These are phyloP conservation scores for Lapara coniferarum DNA, from an alignment of 2,888 invertebrate species.

Conservation along the genomic window DNA sequence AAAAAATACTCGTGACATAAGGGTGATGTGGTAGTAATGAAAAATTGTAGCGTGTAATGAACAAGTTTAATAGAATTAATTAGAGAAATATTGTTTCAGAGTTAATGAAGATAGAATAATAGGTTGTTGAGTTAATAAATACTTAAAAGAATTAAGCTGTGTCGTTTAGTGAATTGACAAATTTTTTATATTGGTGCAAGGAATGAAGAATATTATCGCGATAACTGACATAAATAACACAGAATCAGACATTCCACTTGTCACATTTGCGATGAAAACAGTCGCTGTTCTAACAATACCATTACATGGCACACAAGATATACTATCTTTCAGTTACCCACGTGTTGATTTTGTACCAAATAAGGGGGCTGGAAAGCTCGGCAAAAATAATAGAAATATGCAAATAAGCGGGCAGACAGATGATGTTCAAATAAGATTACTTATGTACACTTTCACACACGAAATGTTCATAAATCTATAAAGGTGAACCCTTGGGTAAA, in stretches of 20 bases:
- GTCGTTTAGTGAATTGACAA: no score
- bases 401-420: constrained; percentile 65
- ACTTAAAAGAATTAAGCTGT: no score
- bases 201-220: no score
- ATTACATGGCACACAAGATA: constrained; percentile 47
- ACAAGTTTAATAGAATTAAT: no score
- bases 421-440: constrained; percentile 72
- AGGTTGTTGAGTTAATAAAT: no score
- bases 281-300: constrained; percentile 41
- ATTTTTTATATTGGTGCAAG: no score
- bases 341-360: constrained; percentile 63
- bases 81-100: no score
- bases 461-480: constrained; percentile 57
- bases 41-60: not conserved
- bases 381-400: constrained; percentile 73
- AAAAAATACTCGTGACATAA: constrained; percentile 42
- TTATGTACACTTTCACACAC: constrained; percentile 63
- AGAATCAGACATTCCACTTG: constrained; percentile 1
- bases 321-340: constrained; percentile 52
- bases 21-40: not conserved
- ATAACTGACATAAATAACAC: not conserved
- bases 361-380: constrained; percentile 52
- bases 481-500: constrained; percentile 43
- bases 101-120: no score
- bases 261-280: constrained; percentile 10